Conservation (phyloP, 2,113 vertebrate genomes). For the Meleagris gallopavo region DNA sequence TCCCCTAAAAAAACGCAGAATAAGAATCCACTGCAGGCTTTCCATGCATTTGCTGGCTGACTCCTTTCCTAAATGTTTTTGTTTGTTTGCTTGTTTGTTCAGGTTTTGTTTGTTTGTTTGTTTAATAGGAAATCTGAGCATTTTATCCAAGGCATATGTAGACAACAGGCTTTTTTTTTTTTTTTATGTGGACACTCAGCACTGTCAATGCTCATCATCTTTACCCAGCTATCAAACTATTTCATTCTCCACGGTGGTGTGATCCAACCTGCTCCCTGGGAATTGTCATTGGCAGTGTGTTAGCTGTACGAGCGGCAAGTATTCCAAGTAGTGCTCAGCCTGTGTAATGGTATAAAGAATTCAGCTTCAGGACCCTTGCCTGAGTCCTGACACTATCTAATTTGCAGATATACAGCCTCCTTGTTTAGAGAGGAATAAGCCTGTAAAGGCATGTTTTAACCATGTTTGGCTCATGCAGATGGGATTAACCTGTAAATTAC, state of each 20-base stretch:
- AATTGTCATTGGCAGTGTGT: background rate
- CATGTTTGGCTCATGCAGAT: background rate
- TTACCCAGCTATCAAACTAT: background rate
- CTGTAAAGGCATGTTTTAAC: background rate
- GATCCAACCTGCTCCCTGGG: background rate
- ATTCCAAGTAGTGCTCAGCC: background rate
- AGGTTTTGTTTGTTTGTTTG: too few species aligned
- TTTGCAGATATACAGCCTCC: background rate
- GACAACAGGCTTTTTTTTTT: background rate
- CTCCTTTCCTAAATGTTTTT: background rate
- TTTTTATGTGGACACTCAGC: background rate
- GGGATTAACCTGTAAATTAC: background rate
- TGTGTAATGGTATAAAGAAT: background rate
- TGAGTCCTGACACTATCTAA: background rate
- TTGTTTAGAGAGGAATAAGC: background rate
- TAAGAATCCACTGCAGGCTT: background rate
- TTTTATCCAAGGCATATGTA: background rate
- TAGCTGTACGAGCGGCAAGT: background rate
- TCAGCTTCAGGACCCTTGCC: background rate
- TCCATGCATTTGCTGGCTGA: background rate
- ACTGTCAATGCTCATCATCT: accelerated
- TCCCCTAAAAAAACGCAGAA: background rate
- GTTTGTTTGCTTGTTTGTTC: too few species aligned
- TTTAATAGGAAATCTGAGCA: background rate
- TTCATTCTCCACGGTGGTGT: background rate